Percentiles rank a stretch among this genome's conserved stretches.
These are phyloP conservation scores for Eupithecia subumbrata DNA, from an alignment of 2,888 invertebrate species.

Conservation along the genomic window DNA sequence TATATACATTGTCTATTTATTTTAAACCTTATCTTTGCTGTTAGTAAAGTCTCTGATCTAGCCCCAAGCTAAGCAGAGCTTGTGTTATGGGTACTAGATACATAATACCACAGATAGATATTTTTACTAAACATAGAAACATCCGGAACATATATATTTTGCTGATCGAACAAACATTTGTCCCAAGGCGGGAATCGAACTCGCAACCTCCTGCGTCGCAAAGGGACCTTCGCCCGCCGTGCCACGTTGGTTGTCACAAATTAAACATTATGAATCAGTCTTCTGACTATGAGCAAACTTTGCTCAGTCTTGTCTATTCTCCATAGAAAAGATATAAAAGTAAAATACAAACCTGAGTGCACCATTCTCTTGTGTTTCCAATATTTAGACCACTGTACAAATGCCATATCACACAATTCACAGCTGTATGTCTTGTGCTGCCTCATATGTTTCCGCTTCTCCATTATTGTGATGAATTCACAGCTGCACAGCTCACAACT, in stretches of 20 bases:
- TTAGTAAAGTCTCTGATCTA: background rate
- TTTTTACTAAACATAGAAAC: no score
- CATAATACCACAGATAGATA: no score
- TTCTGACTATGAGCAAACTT: background rate
- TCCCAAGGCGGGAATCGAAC: no score
- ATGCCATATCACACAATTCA: conserved; percentile 74
- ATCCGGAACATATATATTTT: no score
- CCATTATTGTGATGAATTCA: conserved; percentile 74
- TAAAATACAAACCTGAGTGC: conserved; percentile 61
- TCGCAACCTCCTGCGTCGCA: no score
- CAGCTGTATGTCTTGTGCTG: conserved; percentile 78
- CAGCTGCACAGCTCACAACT: conserved; percentile 82
- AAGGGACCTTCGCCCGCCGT: no score
- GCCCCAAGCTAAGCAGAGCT: no score
- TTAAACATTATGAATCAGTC: background rate
- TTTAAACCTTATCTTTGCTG: background rate
- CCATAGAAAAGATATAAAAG: background rate
- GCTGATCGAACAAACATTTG: no score
- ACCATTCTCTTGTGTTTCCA: conserved; percentile 72
- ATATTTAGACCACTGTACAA: conserved; percentile 77
- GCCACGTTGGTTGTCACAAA: background rate
- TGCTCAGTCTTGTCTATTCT: no score
- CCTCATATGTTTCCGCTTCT: conserved; percentile 78
- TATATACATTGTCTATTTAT: no score
- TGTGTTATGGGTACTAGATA: no score